Evolutionary conservation across 1,140 invertebrate species (phyloP), one percentile per base, ranked within the genome.

Genomic region (Listronotus oregonensis): DNA sequence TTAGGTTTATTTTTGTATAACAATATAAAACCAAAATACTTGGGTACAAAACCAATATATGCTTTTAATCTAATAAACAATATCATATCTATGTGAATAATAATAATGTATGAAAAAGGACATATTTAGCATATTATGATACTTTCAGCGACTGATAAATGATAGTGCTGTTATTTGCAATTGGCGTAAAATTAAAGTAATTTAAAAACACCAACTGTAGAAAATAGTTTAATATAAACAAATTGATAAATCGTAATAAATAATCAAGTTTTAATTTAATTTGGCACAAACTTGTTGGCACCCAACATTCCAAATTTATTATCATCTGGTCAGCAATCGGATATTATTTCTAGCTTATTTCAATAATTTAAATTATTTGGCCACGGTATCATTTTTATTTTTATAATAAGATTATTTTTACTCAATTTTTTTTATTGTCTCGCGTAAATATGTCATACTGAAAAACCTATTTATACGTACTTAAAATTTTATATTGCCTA

Each of bases 211-310:
- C 50, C 18, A n/a, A 50, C 4, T 9, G 10, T 32, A 27, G 1
- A 27, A 10, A 21, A 51, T 15, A 47, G 12, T 14, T 21, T 10
- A 42, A n/a, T 50, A 50, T 11, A 56, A 43, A 56, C 10, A 17
- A 17, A 14, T 40, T 61, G 58, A 61, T 51, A 61, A 61, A 61
- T 61, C 17, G 58, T 42, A 39, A 51, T 61, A 40, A 61, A 51
- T 51, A 61, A 61, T 61, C 58, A 51, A 6, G 17, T 14, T 61
- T 61, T 61, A 61, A 61, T 61, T 61, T 47, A 49, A 61, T 32
- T 50, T 42, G 58, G 58, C 58, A 51, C 31, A 34, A 12, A 31
- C 40, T 34, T 21, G 56, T 18, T 31, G 21, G 55, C 40, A 27
- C 21, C 21, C 21, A 27, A 50, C 15, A 49, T 49, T 10, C 39